Percentiles rank a stretch among this genome's conserved stretches.
phyloP scores from a whole-genome alignment of 2,888 invertebrate species.

The Melipona beecheii region DNA sequence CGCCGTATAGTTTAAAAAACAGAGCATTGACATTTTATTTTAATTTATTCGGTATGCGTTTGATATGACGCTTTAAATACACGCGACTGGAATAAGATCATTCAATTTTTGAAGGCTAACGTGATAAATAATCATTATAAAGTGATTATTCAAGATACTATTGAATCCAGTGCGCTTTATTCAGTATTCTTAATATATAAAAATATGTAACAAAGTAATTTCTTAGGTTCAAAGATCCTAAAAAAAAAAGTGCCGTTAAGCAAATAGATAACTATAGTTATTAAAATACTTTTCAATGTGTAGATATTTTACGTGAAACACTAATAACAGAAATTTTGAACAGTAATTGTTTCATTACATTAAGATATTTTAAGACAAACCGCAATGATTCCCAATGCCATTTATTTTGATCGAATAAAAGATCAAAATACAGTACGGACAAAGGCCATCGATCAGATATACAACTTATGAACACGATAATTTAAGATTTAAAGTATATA shows the following conservation, averaged over 20 bases:
- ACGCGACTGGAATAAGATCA: background rate
- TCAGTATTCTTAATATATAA: constrained; percentile 2
- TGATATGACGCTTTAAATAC: background rate
- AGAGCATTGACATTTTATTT: constrained; percentile 17
- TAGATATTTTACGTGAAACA: constrained; percentile 8
- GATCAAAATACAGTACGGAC: constrained; percentile 22
- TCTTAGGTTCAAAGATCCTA: background rate
- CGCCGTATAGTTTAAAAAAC: background rate
- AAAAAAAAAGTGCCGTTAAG: background rate
- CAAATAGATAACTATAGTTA: background rate
- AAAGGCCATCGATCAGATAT: constrained; percentile 25
- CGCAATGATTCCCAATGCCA: constrained; percentile 35
- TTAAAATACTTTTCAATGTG: constrained; percentile 4
- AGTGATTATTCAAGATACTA: constrained; percentile 3
- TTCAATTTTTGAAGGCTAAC: constrained; percentile 17
- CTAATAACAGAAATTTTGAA: background rate
- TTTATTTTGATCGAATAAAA: constrained; percentile 43
- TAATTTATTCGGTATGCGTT: constrained; percentile 43
- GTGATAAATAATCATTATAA: background rate
- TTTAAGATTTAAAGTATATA: constrained; percentile 18
- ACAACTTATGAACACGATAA: constrained; percentile 11
- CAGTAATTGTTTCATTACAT: background rate
- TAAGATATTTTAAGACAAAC: constrained; percentile 7
- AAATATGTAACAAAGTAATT: background rate
- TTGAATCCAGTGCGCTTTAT: background rate